phyloP scores from a whole-genome alignment of 2,113 vertebrate genomes.

The Sapayoa aenigma region DNA sequence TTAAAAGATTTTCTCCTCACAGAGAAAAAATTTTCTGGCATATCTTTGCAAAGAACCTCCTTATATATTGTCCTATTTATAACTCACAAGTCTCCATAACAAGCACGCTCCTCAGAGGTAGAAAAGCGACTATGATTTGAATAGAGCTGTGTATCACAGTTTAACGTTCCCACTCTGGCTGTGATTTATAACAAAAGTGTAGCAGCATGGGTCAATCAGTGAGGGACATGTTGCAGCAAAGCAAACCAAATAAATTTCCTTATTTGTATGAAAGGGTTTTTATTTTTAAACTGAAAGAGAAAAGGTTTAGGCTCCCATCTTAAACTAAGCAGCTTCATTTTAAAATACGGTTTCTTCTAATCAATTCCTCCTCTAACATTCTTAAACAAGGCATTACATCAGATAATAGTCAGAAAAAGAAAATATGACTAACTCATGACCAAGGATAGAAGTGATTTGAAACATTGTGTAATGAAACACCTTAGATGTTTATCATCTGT shows the following conservation, averaged over 20 bases:
- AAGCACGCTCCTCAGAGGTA: slow-evolving; percentile 60
- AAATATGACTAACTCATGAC: neutral
- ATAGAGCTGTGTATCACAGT: slow-evolving; percentile 58
- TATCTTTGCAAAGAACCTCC: neutral
- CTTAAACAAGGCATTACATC: neutral
- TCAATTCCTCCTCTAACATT: neutral
- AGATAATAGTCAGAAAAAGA: neutral
- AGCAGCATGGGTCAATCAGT: slow-evolving; percentile 49
- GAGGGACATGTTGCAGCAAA: slow-evolving; percentile 16
- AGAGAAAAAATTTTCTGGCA: neutral
- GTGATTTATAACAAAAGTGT: slow-evolving; percentile 66
- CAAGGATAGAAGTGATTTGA: neutral
- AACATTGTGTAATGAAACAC: neutral
- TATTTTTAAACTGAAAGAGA: neutral
- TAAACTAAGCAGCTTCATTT: neutral
- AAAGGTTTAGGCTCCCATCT: neutral
- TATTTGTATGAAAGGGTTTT: neutral
- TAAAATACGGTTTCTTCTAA: neutral
- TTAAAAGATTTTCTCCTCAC: neutral
- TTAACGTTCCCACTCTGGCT: slow-evolving; percentile 41
- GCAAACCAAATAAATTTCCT: neutral
- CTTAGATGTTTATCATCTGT: neutral
- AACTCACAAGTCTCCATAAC: slow-evolving; percentile 50
- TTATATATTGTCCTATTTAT: slow-evolving; percentile 75
- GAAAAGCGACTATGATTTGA: slow-evolving; percentile 62